Conservation (phyloP, 2,113 vertebrate genomes). For the Theropithecus gelada region DNA sequence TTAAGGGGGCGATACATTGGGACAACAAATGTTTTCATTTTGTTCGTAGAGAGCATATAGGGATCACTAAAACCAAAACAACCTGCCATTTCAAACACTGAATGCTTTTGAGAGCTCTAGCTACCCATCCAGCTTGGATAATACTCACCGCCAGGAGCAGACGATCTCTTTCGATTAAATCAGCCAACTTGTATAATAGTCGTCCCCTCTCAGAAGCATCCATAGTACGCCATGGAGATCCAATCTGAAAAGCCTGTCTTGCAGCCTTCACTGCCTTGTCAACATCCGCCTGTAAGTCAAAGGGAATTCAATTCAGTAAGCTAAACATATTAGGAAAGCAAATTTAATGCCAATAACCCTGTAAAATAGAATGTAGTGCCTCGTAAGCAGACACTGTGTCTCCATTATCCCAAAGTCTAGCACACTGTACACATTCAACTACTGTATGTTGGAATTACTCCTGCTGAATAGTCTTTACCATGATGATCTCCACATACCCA, state of each 20-base stretch:
- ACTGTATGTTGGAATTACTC: background rate
- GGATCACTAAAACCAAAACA: background rate
- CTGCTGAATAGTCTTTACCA: background rate
- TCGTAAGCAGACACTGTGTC: background rate
- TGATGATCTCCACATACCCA: background rate
- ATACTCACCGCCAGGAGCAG: slow-evolving; percentile 89
- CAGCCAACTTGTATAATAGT: slow-evolving; percentile 88
- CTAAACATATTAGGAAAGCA: background rate
- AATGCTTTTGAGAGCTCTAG: background rate
- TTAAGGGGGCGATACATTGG: background rate
- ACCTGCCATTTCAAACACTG: background rate
- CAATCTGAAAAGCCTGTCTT: slow-evolving; percentile 89
- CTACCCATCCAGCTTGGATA: background rate
- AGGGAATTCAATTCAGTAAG: background rate
- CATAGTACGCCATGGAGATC: slow-evolving; percentile 92
- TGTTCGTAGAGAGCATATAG: background rate
- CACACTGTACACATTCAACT: background rate
- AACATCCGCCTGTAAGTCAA: slow-evolving; percentile 85
- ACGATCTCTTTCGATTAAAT: slow-evolving; percentile 90
- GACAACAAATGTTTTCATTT: background rate
- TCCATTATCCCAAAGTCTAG: background rate
- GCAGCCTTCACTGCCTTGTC: slow-evolving; percentile 92
- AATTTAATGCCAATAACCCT: background rate
- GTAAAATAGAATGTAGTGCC: background rate
- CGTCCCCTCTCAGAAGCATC: slow-evolving; percentile 91